Evolutionary conservation across 2,888 invertebrate genomes (phyloP).

Genomic region (Germaria angustata): DNA sequence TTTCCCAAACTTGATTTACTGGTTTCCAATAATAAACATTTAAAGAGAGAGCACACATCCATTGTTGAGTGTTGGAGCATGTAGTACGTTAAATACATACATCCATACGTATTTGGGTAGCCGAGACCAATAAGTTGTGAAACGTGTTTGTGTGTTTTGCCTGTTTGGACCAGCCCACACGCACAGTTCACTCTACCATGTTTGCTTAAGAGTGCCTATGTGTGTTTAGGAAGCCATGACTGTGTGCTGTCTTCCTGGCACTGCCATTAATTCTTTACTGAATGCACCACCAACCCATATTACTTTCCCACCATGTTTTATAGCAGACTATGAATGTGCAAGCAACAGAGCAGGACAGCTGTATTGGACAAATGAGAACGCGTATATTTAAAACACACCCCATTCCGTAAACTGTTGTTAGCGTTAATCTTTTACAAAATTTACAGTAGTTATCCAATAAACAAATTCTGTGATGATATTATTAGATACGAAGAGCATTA

Average conservation of each 20-base stretch:
- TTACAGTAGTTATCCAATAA: too few relatives aligned
- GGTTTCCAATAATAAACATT: slow-evolving; percentile 66
- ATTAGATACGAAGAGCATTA: too few relatives aligned
- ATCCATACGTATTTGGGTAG: slow-evolving; percentile 53
- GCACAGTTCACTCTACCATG: slow-evolving; percentile 46
- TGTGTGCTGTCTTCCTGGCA: slow-evolving; percentile 51
- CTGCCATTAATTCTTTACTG: slow-evolving; percentile 44
- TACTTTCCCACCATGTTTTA: slow-evolving; percentile 52
- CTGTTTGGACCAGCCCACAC: slow-evolving; percentile 74
- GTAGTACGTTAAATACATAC: too few relatives aligned
- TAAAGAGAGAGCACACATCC: slow-evolving; percentile 26
- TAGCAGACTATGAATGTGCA: neutral
- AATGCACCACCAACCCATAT: slow-evolving; percentile 1
- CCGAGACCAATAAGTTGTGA: slow-evolving; percentile 43
- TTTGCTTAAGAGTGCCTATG: neutral
- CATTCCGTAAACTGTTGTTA: neutral
- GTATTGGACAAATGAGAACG: neutral
- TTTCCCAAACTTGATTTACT: slow-evolving; percentile 68
- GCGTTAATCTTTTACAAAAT: too few relatives aligned
- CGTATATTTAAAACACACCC: slow-evolving; percentile 61
- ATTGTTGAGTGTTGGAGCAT: neutral
- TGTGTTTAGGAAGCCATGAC: slow-evolving; percentile 65
- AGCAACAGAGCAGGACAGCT: slow-evolving; percentile 11
- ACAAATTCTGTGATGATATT: too few relatives aligned
- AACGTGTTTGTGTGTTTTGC: slow-evolving; percentile 49